Conservation (phyloP, 2,888 invertebrate genomes). For the Mimachlamys varia region DNA sequence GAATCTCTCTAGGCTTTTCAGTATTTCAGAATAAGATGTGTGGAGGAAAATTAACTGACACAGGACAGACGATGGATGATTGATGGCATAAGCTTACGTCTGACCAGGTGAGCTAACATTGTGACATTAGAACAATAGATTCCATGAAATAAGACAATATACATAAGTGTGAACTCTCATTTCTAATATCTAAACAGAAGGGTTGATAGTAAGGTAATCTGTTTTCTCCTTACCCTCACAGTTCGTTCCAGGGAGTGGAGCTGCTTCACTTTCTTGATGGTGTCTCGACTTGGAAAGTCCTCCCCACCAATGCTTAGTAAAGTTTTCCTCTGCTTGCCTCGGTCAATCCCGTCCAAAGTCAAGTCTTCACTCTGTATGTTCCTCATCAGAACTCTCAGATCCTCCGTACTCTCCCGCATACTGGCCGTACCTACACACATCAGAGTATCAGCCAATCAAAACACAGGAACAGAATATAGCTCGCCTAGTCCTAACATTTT, state of each 20-base stretch:
- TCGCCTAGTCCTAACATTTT: no score
- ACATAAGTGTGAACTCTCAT: no score
- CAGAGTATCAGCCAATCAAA: neutral
- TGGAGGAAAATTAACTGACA: no score
- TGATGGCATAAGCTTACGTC: no score
- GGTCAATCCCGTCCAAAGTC: conserved; percentile 71
- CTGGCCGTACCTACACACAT: conserved; percentile 11
- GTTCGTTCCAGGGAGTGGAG: conserved; percentile 70
- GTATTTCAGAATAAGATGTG: no score
- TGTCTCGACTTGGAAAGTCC: conserved; percentile 50
- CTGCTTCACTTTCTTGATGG: conserved; percentile 63
- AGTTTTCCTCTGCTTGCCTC: conserved; percentile 63
- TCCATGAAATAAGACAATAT: no score
- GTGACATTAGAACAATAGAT: no score
- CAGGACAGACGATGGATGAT: no score
- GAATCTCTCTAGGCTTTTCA: no score
- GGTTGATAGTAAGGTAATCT: neutral
- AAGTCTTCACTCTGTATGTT: conserved; percentile 65
- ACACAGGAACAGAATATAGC: no score
- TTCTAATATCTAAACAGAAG: neutral
- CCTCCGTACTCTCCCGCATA: conserved; percentile 62
- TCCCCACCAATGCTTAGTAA: conserved; percentile 50
- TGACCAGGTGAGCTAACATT: no score
- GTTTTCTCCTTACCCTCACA: conserved; percentile 63
- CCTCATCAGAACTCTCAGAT: conserved; percentile 63